Percentiles rank a stretch among this genome's conserved stretches.
Conservation (phyloP, 2,888 invertebrate genomes). For the Hyposoter didymator region DNA sequence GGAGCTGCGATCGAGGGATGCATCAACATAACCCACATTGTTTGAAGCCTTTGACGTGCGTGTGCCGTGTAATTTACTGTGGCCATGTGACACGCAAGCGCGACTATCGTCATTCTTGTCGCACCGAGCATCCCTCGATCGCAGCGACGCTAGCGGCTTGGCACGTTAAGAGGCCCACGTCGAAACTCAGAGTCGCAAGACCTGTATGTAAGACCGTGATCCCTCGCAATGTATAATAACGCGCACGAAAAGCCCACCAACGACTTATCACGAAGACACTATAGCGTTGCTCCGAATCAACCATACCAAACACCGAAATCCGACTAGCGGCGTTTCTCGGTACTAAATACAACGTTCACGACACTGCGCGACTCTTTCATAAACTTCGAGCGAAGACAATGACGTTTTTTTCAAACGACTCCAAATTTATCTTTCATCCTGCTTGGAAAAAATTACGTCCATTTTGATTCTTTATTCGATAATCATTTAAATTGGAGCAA, state of each 20-base stretch:
- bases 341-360: slow-evolving; percentile 1
- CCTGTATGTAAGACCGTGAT: too few species aligned
- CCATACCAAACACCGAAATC: not conserved
- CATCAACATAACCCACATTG: too few species aligned
- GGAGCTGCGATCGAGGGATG: too few species aligned
- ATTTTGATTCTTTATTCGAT: not conserved
- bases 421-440: not conserved
- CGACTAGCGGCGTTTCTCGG: slow-evolving; percentile 12
- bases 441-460: not conserved
- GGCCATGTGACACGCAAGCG: too few species aligned
- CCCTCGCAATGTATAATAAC: slow-evolving; percentile 12
- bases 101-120: too few species aligned
- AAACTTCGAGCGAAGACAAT: not conserved
- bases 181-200: too few species aligned
- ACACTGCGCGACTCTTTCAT: not conserved
- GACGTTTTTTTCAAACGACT: not conserved
- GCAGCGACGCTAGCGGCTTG: too few species aligned
- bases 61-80: too few species aligned
- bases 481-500: not conserved
- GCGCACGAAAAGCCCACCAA: slow-evolving; percentile 7
- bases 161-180: too few species aligned
- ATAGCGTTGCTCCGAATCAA: slow-evolving; percentile 6
- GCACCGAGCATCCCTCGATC: too few species aligned
- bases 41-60: too few species aligned
- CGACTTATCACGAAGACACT: slow-evolving; percentile 12